Percentiles rank a stretch among this genome's conserved stretches.
Conservation (phyloP, 1,140 invertebrate genomes). For the Diorhabda carinulata region DNA sequence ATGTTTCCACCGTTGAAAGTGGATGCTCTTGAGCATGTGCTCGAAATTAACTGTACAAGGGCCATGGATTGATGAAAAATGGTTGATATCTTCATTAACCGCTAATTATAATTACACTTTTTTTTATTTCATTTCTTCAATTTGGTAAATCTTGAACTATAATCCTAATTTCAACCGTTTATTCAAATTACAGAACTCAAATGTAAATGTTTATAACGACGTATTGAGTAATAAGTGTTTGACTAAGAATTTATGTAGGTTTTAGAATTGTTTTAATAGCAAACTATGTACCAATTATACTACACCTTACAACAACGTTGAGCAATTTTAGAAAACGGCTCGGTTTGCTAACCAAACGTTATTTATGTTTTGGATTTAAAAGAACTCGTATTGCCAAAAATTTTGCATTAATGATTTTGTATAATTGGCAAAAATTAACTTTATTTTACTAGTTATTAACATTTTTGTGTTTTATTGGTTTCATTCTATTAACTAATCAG, state of each 20-base stretch:
- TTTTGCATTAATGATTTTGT: neutral
- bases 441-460: neutral
- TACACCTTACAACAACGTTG: constrained; percentile 3
- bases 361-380: neutral
- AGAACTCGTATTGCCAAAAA: neutral
- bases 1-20: too few relatives aligned
- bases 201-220: constrained; percentile 6
- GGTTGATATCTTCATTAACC: too few relatives aligned
- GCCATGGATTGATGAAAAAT: too few relatives aligned
- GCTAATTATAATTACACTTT: too few relatives aligned
- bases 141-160: neutral
- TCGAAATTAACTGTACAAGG: too few relatives aligned
- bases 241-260: constrained; percentile 14
- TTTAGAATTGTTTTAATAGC: constrained; percentile 6
- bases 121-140: neutral
- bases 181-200: constrained; percentile 5
- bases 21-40: too few relatives aligned
- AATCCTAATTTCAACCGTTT: neutral
- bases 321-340: constrained; percentile 6
- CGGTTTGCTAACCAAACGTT: neutral
- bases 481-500: neutral
- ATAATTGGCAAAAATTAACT: neutral
- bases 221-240: constrained; percentile 8
- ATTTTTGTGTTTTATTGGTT: neutral
- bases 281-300: constrained; percentile 8